Base-by-base conservation (phyloP, 1,140 invertebrate species). In the Matsumurasca onukii region DNA sequence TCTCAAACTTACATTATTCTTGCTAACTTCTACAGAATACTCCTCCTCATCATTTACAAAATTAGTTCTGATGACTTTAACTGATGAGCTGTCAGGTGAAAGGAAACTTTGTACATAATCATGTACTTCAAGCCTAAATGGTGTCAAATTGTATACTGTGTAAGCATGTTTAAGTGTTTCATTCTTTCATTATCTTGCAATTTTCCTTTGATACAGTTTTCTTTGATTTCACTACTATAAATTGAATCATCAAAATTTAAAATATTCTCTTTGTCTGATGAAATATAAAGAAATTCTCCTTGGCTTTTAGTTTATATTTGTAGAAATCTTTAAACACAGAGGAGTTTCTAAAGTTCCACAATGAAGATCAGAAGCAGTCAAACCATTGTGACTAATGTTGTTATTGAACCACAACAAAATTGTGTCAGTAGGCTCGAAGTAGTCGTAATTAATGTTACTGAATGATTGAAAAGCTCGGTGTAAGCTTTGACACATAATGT, bases 371-470 rank as follows among this genome's bases (percentile, higher is more conserved):
- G 17, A 20, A 20, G 49, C n/a, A 5, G 3, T 9, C 24, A n/a
- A 20, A 12, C 3, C 17, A n/a, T 51, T 22, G 5, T 51, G 3
- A 3, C 3, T n/a, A 5, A 20, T 22, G 3, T 17, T 20, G n/a
- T 51, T 51, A 51, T 51, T 51, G 24, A 51, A 51, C 49, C 49
- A 51, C 24, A 51, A 51, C n/a, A 51, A 51, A 12, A 51, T 3
- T n/a, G 49, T 51, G 49, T 51, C 49, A 20, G 5, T 51, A 20
- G n/a, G n/a, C 3, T 17, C 5, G 24, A 51, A 51, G n/a, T 51
- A 51, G n/a, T 9, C n/a, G 24, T 51, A 51, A 51, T 51, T 51
- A n/a, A 3, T 3, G 24, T 51, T n/a, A 12, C n/a, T 20, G 24
- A 51, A 51, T 17, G n/a, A 20, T 51, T 5, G 17, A 20, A 9